Conservation (phyloP, 2,113 vertebrate species). For the Meles meles region DNA sequence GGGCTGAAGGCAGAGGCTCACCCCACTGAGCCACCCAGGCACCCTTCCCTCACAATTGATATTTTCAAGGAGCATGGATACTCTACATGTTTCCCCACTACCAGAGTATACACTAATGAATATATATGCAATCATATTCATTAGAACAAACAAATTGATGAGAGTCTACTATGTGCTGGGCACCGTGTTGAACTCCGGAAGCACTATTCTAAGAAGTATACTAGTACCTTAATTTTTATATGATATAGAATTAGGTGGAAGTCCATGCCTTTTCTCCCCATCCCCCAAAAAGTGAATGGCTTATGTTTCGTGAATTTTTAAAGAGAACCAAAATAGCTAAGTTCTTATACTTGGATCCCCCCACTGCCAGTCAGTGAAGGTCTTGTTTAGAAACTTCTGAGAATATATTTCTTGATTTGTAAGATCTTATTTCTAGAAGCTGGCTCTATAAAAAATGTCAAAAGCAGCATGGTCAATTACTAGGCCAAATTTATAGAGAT, state of each 20-base stretch:
- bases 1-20: too few species aligned
- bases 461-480: not conserved
- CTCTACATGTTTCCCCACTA: not conserved
- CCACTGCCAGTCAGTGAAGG: not conserved
- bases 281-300: not conserved
- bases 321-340: not conserved
- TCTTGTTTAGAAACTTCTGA: not conserved
- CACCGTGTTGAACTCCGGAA: not conserved
- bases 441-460: not conserved
- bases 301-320: not conserved
- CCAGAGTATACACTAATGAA: not conserved
- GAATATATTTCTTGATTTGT: not conserved
- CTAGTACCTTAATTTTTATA: not conserved
- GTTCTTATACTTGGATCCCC: not conserved
- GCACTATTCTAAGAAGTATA: not conserved
- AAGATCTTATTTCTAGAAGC: not conserved
- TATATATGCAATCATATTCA: not conserved
- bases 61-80: not conserved
- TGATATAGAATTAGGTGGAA: not conserved
- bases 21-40: too few species aligned
- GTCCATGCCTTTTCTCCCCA: not conserved
- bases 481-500: not conserved
- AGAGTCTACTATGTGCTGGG: not conserved
- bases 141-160: not conserved
- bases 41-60: not conserved